phyloP scores from a whole-genome alignment of 92 coral and sea anemone genomes.

The Parazoanthus darwini region DNA sequence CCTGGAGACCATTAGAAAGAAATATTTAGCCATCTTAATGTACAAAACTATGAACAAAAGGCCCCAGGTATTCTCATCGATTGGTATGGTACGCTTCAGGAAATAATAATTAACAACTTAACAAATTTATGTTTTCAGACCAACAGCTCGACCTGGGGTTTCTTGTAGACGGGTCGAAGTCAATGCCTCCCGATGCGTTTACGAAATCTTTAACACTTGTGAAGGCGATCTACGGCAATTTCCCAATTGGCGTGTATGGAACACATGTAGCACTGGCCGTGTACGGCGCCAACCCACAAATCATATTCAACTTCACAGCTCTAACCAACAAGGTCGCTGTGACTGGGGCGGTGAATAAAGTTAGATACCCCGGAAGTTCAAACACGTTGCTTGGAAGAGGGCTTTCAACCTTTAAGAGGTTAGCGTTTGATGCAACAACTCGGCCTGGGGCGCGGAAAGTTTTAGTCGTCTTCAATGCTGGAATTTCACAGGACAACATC shows the following conservation, averaged over 20 bases:
- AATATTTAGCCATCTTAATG: too few relatives aligned
- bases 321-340: slow-evolving; percentile 41
- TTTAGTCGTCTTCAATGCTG: slow-evolving; percentile 71
- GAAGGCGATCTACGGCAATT: slow-evolving; percentile 71
- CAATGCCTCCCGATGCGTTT: slow-evolving; percentile 62
- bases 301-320: slow-evolving; percentile 64
- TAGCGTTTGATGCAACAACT: slow-evolving; percentile 73
- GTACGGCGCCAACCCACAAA: slow-evolving; percentile 48
- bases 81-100: too few relatives aligned
- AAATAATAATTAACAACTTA: not conserved
- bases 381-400: slow-evolving; percentile 67
- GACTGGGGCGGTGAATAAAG: slow-evolving; percentile 49
- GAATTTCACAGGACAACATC: slow-evolving; percentile 70
- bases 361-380: slow-evolving; percentile 31
- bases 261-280: slow-evolving; percentile 82
- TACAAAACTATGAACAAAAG: too few relatives aligned
- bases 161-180: slow-evolving; percentile 72
- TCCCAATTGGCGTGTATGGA: slow-evolving; percentile 75
- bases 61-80: too few relatives aligned
- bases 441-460: slow-evolving; percentile 85
- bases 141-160: slow-evolving; percentile 82
- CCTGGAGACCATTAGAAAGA: too few relatives aligned
- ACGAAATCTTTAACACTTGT: slow-evolving; percentile 54
- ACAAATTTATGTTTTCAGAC: slow-evolving; percentile 30
- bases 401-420: slow-evolving; percentile 48